Evolutionary conservation across 2,888 invertebrate species (phyloP).

Genomic region (Troides oblongomaculatus): DNA sequence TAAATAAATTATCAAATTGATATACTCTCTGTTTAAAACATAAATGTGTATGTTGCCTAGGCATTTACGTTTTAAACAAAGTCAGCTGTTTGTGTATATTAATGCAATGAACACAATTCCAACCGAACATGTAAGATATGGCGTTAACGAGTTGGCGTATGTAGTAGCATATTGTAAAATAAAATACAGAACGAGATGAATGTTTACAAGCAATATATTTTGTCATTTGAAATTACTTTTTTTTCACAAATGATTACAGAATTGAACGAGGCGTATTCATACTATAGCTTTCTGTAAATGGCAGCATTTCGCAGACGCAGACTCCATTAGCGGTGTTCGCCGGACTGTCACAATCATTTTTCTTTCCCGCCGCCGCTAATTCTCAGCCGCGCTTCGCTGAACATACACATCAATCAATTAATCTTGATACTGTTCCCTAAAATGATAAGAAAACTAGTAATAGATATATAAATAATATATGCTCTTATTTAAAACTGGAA

Average conservation of each 20-base stretch:
- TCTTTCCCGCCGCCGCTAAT: conserved; percentile 79
- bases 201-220: conserved; percentile 4
- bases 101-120: background rate
- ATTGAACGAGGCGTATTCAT: conserved; percentile 37
- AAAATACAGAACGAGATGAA: background rate
- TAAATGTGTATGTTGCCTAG: background rate
- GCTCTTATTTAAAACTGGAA: no score
- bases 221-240: conserved; percentile 21
- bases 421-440: conserved; percentile 51
- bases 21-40: background rate
- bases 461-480: no score
- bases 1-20: background rate
- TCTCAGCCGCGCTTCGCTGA: conserved; percentile 75
- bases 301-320: conserved; percentile 74
- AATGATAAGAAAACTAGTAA: background rate
- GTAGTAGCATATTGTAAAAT: no score
- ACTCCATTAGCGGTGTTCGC: conserved; percentile 78
- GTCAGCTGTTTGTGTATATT: background rate
- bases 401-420: conserved; percentile 41
- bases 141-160: background rate
- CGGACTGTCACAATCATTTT: conserved; percentile 81
- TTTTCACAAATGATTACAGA: conserved; percentile 25
- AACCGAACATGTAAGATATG: background rate
- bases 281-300: conserved; percentile 57
- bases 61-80: background rate